A percentile compares a stretch with the other conserved stretches of the same genome.
phyloP scores from a whole-genome alignment of 2,888 invertebrate species.

The Limnephilus marmoratus region DNA sequence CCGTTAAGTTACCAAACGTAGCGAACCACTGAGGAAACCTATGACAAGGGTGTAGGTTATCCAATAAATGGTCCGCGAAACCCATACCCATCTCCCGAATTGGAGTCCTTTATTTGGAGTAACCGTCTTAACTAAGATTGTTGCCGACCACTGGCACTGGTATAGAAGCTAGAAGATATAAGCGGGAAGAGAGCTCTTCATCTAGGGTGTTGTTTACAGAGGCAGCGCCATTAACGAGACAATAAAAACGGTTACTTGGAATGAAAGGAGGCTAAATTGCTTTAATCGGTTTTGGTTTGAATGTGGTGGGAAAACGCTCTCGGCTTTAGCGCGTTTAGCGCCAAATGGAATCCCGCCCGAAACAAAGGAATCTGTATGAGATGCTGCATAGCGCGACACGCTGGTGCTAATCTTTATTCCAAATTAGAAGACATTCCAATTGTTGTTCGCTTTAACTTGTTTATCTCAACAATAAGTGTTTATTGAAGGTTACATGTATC shows the following conservation, averaged over 20 bases:
- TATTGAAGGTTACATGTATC: no score
- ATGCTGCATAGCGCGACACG: not conserved
- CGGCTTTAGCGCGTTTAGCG: not conserved
- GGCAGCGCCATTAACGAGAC: conserved; percentile 16
- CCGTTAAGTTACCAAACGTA: no score
- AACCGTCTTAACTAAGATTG: no score
- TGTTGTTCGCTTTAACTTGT: not conserved
- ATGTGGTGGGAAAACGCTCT: not conserved
- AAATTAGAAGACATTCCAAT: not conserved
- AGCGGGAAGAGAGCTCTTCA: not conserved
- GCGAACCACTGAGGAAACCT: no score
- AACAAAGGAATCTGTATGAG: not conserved
- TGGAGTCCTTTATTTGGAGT: no score
- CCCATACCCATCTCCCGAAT: no score
- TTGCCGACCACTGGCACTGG: not conserved
- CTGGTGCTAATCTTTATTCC: not conserved
- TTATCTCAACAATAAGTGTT: no score
- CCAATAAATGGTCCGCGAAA: no score
- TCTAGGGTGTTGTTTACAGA: conserved; percentile 5
- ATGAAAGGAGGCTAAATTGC: conserved; percentile 14
- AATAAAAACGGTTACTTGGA: conserved; percentile 26
- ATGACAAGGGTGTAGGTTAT: no score
- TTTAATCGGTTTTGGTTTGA: conserved; percentile 32
- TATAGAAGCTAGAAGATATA: not conserved
- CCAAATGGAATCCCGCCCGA: not conserved